Evolutionary conservation across 2,888 invertebrate species (phyloP), one percentile per base, ranked within the genome.

Genomic region (Orthosia gracilis): DNA sequence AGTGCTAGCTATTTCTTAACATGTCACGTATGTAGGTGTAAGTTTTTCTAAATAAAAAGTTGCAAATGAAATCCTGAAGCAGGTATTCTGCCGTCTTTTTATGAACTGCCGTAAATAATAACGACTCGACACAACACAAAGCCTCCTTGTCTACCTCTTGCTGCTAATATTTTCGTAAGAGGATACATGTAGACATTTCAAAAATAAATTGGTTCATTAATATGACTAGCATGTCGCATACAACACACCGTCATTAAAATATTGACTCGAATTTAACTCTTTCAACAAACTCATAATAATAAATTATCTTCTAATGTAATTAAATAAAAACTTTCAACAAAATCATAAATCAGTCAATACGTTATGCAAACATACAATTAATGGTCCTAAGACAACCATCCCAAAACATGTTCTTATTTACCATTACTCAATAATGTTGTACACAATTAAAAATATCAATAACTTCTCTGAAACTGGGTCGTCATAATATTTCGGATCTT

Each of bases 401-500:
- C n/a, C 15, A 66, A 65, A 18, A 55, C 61, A 57, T 17, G 58
- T 52, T 18, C 61, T 21, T 40, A 74, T 54, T 79, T 47, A 71
- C 17, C 15, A 54, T 54, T 76, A 45, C 21, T 23, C 40, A 82
- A 83, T 63, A 57, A 49, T 50, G n/a, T 49, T 17, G 49, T 40
- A 57, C 52, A 82, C 62, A 68, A 64, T 69, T 55, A 62, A 58
- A 66, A 73, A 69, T 62, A 55, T 57, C 50, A 70, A 23, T 23
- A 58, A 63, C 54, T 67, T 59, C 21, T 66, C 9, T 12, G 52
- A 70, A 80, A 64, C 47, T 85, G 59, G 83, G 87, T 73, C 68
- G 62, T 45, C 49, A 54, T 40, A 31, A 0, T 82, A 65, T 68
- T 63, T 71, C 50, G 65, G 52, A 67, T 64, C 62, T 15, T 23